A percentile compares a stretch with the other conserved stretches of the same genome.
phyloP scores from a whole-genome alignment of 30 jellyfish, hydroid and myxozoan species.

The Pelagia noctiluca region DNA sequence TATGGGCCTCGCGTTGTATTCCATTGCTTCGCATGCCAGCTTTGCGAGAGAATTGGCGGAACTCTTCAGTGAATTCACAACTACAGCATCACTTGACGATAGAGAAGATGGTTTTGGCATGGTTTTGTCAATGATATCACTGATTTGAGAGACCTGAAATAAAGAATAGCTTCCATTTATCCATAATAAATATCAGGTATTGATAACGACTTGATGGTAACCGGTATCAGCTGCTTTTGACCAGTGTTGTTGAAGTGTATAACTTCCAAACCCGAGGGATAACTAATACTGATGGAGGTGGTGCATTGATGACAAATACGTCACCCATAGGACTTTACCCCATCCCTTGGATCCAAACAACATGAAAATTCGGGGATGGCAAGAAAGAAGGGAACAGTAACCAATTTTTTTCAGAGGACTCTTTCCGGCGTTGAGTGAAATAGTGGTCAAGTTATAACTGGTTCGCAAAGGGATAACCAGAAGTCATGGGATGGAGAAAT shows the following conservation, averaged over 20 bases:
- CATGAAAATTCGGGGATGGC: too few species aligned
- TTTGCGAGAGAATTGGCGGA: background rate
- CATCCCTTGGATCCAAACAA: too few species aligned
- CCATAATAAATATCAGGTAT: background rate
- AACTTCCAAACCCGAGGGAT: background rate
- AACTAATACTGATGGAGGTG: too few species aligned
- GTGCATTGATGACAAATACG: too few species aligned
- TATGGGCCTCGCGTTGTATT: background rate
- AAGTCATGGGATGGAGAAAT: too few species aligned
- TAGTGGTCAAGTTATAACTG: too few species aligned
- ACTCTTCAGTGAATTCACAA: slow-evolving; percentile 21
- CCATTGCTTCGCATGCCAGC: slow-evolving; percentile 28
- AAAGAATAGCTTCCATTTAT: background rate
- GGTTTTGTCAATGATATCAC: slow-evolving; percentile 11
- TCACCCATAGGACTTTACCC: too few species aligned
- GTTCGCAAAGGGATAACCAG: too few species aligned
- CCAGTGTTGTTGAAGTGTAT: background rate
- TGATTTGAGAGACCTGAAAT: background rate
- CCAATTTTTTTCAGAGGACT: too few species aligned
- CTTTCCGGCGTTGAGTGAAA: too few species aligned
- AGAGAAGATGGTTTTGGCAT: slow-evolving; percentile 6
- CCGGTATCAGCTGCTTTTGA: background rate
- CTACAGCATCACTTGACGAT: background rate
- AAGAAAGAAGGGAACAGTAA: too few species aligned
- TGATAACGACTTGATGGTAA: background rate